Percentiles rank a stretch among this genome's conserved stretches.
These are phyloP conservation scores for Ormyrus thymus DNA, from an alignment of 2,888 invertebrate genomes.

Conservation along the genomic window DNA sequence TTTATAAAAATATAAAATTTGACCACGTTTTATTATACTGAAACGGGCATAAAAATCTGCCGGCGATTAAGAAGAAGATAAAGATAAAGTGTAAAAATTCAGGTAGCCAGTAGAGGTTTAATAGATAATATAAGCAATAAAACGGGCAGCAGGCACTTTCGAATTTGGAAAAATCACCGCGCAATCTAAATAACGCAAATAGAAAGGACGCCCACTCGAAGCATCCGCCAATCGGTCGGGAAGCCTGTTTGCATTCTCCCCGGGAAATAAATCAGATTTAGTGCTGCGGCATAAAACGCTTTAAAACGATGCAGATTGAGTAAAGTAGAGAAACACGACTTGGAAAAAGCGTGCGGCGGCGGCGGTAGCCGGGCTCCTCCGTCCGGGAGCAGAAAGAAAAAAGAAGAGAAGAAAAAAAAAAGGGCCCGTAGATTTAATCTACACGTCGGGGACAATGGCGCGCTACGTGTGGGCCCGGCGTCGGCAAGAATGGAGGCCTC, in stretches of 20 bases:
- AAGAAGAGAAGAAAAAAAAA: neutral
- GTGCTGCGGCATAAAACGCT: conserved; percentile 8
- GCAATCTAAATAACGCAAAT: no score
- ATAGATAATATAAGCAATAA: no score
- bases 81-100: no score
- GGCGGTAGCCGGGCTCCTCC: no score
- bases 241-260: neutral
- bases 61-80: no score
- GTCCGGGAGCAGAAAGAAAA: no score
- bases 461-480: conserved; percentile 60
- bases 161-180: no score
- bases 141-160: no score
- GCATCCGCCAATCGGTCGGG: neutral
- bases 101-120: no score
- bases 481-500: conserved; percentile 57
- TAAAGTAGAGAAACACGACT: neutral
- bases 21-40: no score
- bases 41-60: no score
- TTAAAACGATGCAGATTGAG: conserved; percentile 5
- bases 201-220: neutral
- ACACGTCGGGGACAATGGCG: conserved; percentile 50
- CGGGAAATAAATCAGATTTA: conserved; percentile 4
- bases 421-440: conserved; percentile 29
- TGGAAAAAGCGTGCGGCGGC: neutral
- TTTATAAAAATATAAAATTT: no score